Base-by-base conservation (phyloP, 37 sponge, comb jelly and placozoan genomes). In the Mnemiopsis leidyi region DNA sequence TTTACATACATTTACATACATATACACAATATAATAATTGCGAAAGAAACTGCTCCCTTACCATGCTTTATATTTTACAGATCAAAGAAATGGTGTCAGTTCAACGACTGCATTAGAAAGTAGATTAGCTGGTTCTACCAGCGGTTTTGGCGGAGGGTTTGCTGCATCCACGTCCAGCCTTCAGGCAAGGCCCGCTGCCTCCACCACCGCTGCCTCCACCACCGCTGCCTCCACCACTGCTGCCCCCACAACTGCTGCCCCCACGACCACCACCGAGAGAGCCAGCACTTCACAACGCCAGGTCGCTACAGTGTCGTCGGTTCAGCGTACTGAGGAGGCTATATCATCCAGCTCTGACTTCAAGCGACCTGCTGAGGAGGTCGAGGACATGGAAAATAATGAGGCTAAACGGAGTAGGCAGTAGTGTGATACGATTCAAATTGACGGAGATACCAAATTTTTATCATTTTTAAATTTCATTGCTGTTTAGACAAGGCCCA, bases 331-430 rank as follows among this genome's bases (percentile, higher is more conserved):
- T 5, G 79, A 77, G 32, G 79, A 77, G 32, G 79, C 79, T 3
- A 77, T 77, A 3, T 77, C 79, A 0, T 77, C 79, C 79, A 31
- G 32, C 20, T 77, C 79, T 16, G 79, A 77, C 18, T 77, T 77
- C 79, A 77, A 77, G 36, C 26, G 79, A 32, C 79, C 79, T 3
- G 79, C 79, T 34, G 79, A 77, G 32, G 79, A 77, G 36, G 79
- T 77, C 0, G 79, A 77, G 79, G 79, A 77, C 32, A 77, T 77
- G 79, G 32, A 1, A 21, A 77, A 32, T 77, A 77, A 77, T 36
- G 79, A 77, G 79, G 79, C 79, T 31, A 77, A 77, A 34, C 1
- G 79, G 35, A 77, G 79, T 36, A 26, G 36, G 21, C 79, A 77
- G 35, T 77, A 77, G 79, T 28, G 73, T 25, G 73, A 25, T n/a